Conservation (phyloP, 2,113 vertebrate genomes). For the Kryptolebias marmoratus region DNA sequence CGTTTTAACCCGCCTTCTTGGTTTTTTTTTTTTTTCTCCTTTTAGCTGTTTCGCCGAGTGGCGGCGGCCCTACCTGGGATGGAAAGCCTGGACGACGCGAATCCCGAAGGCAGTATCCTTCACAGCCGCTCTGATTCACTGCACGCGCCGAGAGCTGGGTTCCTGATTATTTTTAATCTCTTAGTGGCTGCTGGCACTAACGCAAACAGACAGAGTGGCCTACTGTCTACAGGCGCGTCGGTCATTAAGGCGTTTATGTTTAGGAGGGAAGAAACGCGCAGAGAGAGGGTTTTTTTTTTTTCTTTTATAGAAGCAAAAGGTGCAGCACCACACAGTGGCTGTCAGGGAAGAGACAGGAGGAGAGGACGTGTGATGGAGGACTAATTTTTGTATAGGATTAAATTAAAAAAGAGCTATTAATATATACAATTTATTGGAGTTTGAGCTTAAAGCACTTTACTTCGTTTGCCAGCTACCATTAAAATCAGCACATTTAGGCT, state of each 20-base stretch:
- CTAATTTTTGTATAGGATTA: neutral
- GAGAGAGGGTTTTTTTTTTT: conserved; percentile 14
- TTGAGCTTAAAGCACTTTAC: too few species aligned
- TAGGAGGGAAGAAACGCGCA: conserved; percentile 28
- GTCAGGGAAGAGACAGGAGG: conserved; percentile 10
- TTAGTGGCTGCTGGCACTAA: conserved; percentile 55
- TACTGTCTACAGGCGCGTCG: conserved; percentile 42
- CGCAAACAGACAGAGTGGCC: conserved; percentile 38
- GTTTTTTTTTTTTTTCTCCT: neutral
- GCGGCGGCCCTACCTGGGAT: conserved; percentile 79
- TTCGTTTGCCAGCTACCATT: too few species aligned
- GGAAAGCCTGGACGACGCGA: conserved; percentile 79
- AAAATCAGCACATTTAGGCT: too few species aligned
- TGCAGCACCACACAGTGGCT: conserved; percentile 45
- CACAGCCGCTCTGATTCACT: conserved; percentile 41
- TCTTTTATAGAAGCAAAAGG: neutral
- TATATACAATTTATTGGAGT: too few species aligned
- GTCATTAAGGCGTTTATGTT: conserved; percentile 49
- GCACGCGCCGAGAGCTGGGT: conserved; percentile 30
- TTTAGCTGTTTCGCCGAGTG: conserved; percentile 75
- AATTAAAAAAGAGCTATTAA: too few species aligned
- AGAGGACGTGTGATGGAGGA: conserved; percentile 20
- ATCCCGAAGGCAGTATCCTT: conserved; percentile 82
- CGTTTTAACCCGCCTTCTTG: too few species aligned
- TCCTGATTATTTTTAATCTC: conserved; percentile 67